Evolutionary conservation across 2,888 invertebrate genomes (phyloP), one percentile per base, ranked within the genome.

Genomic region (Lasioglossum malachurum): DNA sequence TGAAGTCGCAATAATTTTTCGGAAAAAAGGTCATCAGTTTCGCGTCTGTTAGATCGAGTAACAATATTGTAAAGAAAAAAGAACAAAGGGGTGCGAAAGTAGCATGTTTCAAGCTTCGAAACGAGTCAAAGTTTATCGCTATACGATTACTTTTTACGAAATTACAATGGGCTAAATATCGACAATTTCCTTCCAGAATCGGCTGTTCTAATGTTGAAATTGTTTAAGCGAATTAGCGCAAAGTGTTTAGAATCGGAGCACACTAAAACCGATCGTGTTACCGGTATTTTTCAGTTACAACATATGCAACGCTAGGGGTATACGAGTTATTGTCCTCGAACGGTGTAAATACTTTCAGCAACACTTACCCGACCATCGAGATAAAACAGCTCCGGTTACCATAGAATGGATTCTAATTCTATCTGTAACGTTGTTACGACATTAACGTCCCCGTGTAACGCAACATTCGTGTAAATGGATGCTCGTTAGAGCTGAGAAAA

Each of bases 381-480:
- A 90, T 88, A 87, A 83, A 83, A 49, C 82, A 78, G 75, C 91
- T 91, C 91, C 49, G 3, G 81, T 91, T 91, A 91, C 87, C 78
- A 35, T 44, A 80, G 80, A 88, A 85, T 72, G 75, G 80, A 89
- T 90, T 87, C 80, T 89, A 89, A 86, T 86, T 84, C 87, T 73
- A 76, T 85, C 86, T 84, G 76, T 85, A 86, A 88, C 71, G 44
- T 73, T 44, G 84, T 91, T 91, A 85, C 89, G 91, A 87, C 87
- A 91, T 85, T 78, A 83, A 84, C 76, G 78, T 77, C 64, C 74
- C n/a, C 60, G 57, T 77, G 38, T 89, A 83, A 64, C 69, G 80
- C 77, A 88, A 89, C 78, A 75, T 69, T 64, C 72, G 67, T 74
- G 74, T 76, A 64, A 86, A 86, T 72, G 60, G 79, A 78, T 83